Evolutionary conservation across 2,888 invertebrate genomes (phyloP).

Genomic region (Taphrorychus bicolor): DNA sequence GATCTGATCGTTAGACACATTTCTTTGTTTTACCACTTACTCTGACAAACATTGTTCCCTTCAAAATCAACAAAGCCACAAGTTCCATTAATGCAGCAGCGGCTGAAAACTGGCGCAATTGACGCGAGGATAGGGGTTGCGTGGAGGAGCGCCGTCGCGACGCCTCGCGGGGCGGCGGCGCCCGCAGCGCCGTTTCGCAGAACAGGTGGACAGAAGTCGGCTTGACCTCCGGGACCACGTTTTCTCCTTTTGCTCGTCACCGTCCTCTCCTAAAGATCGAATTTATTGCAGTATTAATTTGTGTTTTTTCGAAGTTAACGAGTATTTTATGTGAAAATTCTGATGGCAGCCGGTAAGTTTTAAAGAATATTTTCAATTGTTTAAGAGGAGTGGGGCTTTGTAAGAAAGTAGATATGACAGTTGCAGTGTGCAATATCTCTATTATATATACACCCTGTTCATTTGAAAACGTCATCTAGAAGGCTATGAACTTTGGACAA

Average conservation of each 20-base stretch:
- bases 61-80: slow-evolving; percentile 1
- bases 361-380: not conserved
- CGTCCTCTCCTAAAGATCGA: slow-evolving; percentile 2
- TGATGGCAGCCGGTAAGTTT: slow-evolving; percentile 5
- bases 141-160: slow-evolving; percentile 32
- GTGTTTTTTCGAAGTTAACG: not conserved
- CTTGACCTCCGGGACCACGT: slow-evolving; percentile 13
- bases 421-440: too few relatives aligned
- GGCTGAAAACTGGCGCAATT: slow-evolving; percentile 23
- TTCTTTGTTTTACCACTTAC: not conserved
- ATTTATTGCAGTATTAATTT: too few relatives aligned
- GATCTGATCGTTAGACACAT: not conserved
- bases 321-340: too few relatives aligned
- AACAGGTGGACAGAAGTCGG: slow-evolving; percentile 39
- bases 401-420: too few relatives aligned
- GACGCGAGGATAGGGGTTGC: not conserved
- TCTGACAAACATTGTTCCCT: not conserved
- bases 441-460: too few relatives aligned
- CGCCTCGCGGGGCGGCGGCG: slow-evolving; percentile 39
- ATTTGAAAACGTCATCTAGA: too few relatives aligned
- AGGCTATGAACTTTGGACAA: too few relatives aligned
- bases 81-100: not conserved
- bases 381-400: too few relatives aligned
- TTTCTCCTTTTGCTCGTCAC: slow-evolving; percentile 11
- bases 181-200: slow-evolving; percentile 37